Evolutionary conservation across 2,888 invertebrate genomes (phyloP).

Genomic region (Tricholauxania praeusta): DNA sequence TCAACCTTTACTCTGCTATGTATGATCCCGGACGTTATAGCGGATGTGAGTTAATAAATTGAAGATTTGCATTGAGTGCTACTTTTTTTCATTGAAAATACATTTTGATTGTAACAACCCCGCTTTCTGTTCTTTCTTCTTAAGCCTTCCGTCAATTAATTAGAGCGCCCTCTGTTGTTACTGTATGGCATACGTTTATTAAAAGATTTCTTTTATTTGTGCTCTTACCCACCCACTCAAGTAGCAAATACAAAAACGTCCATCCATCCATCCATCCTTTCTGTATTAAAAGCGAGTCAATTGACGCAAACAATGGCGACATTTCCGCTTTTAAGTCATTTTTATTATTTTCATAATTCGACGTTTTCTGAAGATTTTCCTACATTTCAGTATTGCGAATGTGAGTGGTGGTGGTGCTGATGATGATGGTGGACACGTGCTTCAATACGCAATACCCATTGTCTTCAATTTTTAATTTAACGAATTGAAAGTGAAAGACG

Average conservation of each 20-base stretch:
- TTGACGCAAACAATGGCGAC: conserved; percentile 36
- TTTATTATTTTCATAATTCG: conserved; percentile 12
- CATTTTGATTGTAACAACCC: neutral
- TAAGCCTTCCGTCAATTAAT: conserved; percentile 17
- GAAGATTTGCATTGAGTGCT: conserved; percentile 38
- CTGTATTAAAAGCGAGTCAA: conserved; percentile 23
- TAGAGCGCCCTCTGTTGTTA: conserved; percentile 25
- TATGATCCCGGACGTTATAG: too few relatives aligned
- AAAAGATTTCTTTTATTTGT: conserved; percentile 9
- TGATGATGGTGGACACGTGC: conserved; percentile 21
- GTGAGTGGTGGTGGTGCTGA: too few relatives aligned
- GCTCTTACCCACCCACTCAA: conserved; percentile 18
- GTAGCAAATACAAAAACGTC: neutral
- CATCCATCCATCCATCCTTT: too few relatives aligned
- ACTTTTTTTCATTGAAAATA: neutral
- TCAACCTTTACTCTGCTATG: too few relatives aligned
- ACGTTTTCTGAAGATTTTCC: too few relatives aligned
- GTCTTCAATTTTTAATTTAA: conserved; percentile 8
- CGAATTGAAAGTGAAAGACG: too few relatives aligned
- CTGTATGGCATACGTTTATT: neutral
- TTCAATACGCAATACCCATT: neutral
- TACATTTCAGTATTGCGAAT: too few relatives aligned
- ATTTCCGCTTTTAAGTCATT: conserved; percentile 35
- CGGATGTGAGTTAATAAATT: conserved; percentile 40
- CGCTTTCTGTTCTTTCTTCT: neutral